Evolutionary conservation across 2,888 invertebrate species (phyloP).

Genomic region (Mythimna ferrago): DNA sequence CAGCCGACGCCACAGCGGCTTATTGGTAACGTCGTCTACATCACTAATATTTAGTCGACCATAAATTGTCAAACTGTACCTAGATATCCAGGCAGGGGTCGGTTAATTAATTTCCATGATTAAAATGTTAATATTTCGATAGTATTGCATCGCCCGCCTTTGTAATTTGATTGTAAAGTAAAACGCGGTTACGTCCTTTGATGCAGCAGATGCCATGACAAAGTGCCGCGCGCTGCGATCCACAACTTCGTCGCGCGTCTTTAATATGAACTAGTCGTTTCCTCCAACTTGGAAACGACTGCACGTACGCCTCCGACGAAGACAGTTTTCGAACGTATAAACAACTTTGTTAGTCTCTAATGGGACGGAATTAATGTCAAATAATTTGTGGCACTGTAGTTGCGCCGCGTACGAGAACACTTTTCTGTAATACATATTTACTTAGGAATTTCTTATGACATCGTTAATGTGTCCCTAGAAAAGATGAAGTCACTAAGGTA

Average conservation of each 20-base stretch:
- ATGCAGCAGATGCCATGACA: constrained; percentile 77
- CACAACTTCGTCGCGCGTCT: constrained; percentile 77
- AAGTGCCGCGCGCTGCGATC: constrained; percentile 75
- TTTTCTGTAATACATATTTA: constrained; percentile 65
- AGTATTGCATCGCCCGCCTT: constrained; percentile 58
- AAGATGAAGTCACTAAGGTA: constrained; percentile 73
- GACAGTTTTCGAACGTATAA: constrained; percentile 77
- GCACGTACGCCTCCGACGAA: constrained; percentile 74
- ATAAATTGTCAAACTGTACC: constrained; percentile 72
- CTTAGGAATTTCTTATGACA: constrained; percentile 50
- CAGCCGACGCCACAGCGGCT: constrained; percentile 70
- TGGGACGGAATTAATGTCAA: constrained; percentile 75
- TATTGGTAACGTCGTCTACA: constrained; percentile 80
- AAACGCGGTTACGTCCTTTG: constrained; percentile 72
- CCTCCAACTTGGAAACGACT: constrained; percentile 77
- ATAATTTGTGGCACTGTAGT: constrained; percentile 69
- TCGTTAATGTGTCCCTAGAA: constrained; percentile 63
- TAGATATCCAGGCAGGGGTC: constrained; percentile 63
- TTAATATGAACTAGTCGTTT: constrained; percentile 81
- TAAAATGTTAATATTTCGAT: constrained; percentile 71
- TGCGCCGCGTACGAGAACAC: constrained; percentile 60
- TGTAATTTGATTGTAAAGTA: constrained; percentile 73
- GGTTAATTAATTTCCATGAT: constrained; percentile 73
- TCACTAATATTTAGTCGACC: constrained; percentile 77
- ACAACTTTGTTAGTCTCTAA: constrained; percentile 79